phyloP scores from a whole-genome alignment of 2,888 invertebrate genomes.

The Heliconius ismenius region DNA sequence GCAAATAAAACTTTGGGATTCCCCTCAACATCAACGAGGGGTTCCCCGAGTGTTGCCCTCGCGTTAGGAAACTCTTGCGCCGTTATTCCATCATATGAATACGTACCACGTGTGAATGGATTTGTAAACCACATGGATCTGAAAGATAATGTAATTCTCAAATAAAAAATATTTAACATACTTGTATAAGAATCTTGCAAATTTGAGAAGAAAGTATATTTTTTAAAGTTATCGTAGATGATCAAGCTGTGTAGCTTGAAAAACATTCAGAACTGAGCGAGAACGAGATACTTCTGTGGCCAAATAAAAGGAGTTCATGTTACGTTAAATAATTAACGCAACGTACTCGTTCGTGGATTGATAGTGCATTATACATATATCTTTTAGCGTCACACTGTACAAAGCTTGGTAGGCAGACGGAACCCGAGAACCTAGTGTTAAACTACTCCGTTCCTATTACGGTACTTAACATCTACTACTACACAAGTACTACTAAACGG shows the following conservation, averaged over 20 bases:
- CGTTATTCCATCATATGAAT: slow-evolving; percentile 82
- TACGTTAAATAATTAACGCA: too few relatives aligned
- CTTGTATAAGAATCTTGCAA: background rate
- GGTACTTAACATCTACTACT: too few relatives aligned
- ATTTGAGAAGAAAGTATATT: background rate
- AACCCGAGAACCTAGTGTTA: background rate
- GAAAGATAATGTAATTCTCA: slow-evolving; percentile 29
- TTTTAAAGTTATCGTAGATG: too few relatives aligned
- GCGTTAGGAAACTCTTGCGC: slow-evolving; percentile 75
- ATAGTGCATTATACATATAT: too few relatives aligned
- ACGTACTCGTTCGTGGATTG: too few relatives aligned
- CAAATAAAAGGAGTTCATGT: too few relatives aligned
- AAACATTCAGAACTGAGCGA: too few relatives aligned
- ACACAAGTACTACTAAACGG: too few relatives aligned
- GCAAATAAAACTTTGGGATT: slow-evolving; percentile 81
- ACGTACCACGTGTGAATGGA: slow-evolving; percentile 87
- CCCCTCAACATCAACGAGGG: slow-evolving; percentile 73
- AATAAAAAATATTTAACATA: background rate
- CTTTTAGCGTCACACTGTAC: background rate
- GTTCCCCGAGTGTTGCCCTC: slow-evolving; percentile 80
- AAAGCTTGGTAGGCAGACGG: background rate
- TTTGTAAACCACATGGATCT: slow-evolving; percentile 88
- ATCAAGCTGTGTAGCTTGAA: too few relatives aligned
- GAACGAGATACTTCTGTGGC: too few relatives aligned
- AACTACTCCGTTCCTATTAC: too few relatives aligned